Conservation (phyloP, 2,797 vertebrate genomes). For the Rhadinocentrus ornatus region DNA sequence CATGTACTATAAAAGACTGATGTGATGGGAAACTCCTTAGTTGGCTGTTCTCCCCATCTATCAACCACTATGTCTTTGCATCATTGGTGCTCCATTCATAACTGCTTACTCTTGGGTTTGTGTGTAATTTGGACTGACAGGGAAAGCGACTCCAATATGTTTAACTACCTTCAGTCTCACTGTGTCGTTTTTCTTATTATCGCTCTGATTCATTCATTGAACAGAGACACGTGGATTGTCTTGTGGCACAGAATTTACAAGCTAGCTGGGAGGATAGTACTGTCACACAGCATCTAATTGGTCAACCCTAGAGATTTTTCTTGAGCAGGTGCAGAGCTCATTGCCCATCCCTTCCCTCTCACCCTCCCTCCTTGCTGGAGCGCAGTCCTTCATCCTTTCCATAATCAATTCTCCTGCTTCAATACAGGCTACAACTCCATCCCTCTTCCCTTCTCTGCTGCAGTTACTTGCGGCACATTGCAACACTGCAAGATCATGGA, state of each 20-base stretch:
- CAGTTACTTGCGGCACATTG: constrained; percentile 64
- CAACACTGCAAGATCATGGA: constrained; percentile 66
- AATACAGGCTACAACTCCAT: constrained; percentile 46
- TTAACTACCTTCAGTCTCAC: constrained; percentile 8
- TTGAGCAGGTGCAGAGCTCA: constrained; percentile 51
- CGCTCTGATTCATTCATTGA: constrained; percentile 48
- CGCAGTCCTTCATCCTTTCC: constrained; percentile 60
- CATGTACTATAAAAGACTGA: not conserved
- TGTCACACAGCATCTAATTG: constrained; percentile 74
- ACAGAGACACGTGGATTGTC: constrained; percentile 57
- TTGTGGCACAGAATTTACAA: constrained; percentile 68
- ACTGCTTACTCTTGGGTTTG: not conserved
- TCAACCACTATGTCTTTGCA: not conserved
- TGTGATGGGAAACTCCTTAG: not conserved
- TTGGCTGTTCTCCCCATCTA: not conserved
- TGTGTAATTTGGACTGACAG: not conserved
- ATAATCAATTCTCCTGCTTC: constrained; percentile 73
- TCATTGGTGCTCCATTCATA: not conserved
- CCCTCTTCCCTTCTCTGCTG: constrained; percentile 41
- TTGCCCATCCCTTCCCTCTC: constrained; percentile 39
- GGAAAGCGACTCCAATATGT: constrained; percentile 8
- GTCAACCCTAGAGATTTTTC: constrained; percentile 71
- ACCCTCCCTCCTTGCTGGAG: constrained; percentile 28
- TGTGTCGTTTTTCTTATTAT: constrained; percentile 5
- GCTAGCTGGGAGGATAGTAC: constrained; percentile 50